Evolutionary conservation across 2,113 vertebrate genomes (phyloP).

Genomic region (Pituophis catenifer): DNA sequence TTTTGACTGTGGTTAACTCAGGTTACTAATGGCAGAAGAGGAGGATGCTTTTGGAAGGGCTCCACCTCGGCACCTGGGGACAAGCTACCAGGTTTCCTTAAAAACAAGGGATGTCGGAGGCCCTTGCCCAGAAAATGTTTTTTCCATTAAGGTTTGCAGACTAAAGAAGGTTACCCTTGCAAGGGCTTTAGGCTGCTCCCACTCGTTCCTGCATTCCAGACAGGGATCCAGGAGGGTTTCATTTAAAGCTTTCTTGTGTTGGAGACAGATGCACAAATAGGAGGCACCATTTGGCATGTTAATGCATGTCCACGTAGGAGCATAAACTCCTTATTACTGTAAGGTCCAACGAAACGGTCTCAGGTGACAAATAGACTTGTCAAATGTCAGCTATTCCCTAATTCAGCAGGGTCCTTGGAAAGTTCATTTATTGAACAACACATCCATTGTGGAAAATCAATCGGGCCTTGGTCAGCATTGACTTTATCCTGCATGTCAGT

Average conservation of each 20-base stretch:
- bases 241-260: not conserved
- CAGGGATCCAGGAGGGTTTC: not conserved
- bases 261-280: not conserved
- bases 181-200: fast-evolving
- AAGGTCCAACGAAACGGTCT: not conserved
- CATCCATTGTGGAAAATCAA: constrained; percentile 46
- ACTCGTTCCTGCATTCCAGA: not conserved
- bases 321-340: not conserved
- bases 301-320: not conserved
- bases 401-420: constrained; percentile 51
- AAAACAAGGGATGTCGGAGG: constrained; percentile 8
- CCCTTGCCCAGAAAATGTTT: constrained; percentile 5
- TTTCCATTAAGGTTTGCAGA: constrained; percentile 6
- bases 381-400: constrained; percentile 7
- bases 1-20: constrained; percentile 53
- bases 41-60: constrained; percentile 32
- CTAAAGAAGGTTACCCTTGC: not conserved
- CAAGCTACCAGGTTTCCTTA: not conserved
- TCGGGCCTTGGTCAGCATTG: constrained; percentile 46
- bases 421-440: constrained; percentile 60
- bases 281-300: not conserved
- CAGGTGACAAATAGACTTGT: not conserved
- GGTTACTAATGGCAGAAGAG: constrained; percentile 36
- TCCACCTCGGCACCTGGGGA: constrained; percentile 37
- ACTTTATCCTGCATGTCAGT: not conserved